Base-by-base conservation (phyloP, 2,888 invertebrate species). In the Melieria picta region DNA sequence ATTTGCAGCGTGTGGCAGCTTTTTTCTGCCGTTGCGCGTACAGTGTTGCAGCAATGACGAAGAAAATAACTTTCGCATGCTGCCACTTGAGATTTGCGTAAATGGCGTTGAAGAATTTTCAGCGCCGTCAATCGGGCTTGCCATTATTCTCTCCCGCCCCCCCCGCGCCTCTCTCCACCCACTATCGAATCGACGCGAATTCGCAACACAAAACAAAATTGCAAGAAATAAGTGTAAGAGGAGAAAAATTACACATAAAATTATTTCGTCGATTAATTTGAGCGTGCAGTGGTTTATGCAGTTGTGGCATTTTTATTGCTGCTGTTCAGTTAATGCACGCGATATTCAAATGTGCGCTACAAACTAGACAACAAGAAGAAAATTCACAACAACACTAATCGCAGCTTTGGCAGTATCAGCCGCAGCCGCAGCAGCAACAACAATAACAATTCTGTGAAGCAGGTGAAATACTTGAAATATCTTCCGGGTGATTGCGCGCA, bases 401-500 rank as follows among this genome's bases (percentile, higher is more conserved):
- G 46, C 45, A 60, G 13, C 60, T 45, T 13, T n/a, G 13, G 7
- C 61, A 56, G 11, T 50, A 55, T 10, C 60, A 67, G 42, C 69
- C 56, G 16, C 60, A 67, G 42, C 69, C 56, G 16, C 55, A 30
- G 10, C n/a, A 63, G 61, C 62, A n/a, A 69, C 50, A 46, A 48
- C 48, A 65, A 50, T 48, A 64, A 72, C 71, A 70, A 75, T 75
- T 73, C 73, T 72, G 72, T 73, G 73, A 74, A 71, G 63, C 75
- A 79, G 77, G 75, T 79, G 77, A 77, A 77, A 74, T 76, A 77
- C 74, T 75, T 77, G 57, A 66, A 76, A 76, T 75, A 73, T 77
- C 78, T 79, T 78, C 78, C 77, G 78, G 78, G 78, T 79, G 77
- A 74, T 75, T 77, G 61, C 75, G 73, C 62, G 45, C 67, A 61